Evolutionary conservation across 2,888 invertebrate species (phyloP).

Genomic region (Myathropa florea): DNA sequence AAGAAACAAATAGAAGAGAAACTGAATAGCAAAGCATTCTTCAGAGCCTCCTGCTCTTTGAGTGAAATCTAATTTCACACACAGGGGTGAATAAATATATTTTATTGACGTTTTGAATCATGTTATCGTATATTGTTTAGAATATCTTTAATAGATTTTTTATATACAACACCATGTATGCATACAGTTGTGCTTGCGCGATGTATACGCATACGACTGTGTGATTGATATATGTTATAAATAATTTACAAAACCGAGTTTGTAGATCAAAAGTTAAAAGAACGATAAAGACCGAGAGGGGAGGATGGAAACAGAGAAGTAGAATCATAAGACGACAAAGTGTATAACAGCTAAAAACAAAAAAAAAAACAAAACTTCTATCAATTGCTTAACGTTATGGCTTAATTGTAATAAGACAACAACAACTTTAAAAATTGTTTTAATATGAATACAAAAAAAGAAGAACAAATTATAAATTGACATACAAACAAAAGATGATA

Average conservation of each 20-base stretch:
- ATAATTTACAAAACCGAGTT: neutral
- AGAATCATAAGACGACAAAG: constrained; percentile 38
- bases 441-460: constrained; percentile 43
- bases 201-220: constrained; percentile 31
- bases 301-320: constrained; percentile 23
- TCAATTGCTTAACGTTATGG: constrained; percentile 73
- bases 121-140: constrained; percentile 64
- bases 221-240: constrained; percentile 12
- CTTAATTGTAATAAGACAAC: constrained; percentile 72
- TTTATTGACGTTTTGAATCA: constrained; percentile 68
- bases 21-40: constrained; percentile 36
- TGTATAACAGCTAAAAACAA: constrained; percentile 58
- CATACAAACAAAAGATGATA: constrained; percentile 23
- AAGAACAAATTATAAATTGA: constrained; percentile 21
- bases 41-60: constrained; percentile 46
- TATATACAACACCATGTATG: constrained; percentile 36
- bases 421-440: constrained; percentile 67
- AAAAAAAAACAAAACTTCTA: constrained; percentile 45
- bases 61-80: constrained; percentile 58
- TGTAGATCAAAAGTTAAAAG: constrained; percentile 38
- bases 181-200: constrained; percentile 35
- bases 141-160: constrained; percentile 38
- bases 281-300: constrained; percentile 1
- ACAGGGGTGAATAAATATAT: constrained; percentile 47
- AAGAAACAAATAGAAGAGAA: constrained; percentile 5